phyloP scores from a whole-genome alignment of 2,113 vertebrate species.

The Hymenochirus boettgeri region DNA sequence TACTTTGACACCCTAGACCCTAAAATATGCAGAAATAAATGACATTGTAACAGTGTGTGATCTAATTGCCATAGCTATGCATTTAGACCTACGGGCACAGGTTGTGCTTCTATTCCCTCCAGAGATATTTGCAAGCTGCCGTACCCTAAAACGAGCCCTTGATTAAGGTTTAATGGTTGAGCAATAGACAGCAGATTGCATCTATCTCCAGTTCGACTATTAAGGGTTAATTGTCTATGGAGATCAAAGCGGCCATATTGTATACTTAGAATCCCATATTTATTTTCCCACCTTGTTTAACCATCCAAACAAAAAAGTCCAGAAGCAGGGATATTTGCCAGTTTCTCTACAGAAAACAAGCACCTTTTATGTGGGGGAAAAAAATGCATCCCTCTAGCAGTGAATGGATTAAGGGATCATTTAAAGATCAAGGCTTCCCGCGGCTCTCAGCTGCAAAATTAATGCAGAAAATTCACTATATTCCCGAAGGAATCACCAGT shows the following conservation, averaged over 20 bases:
- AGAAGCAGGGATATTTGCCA: neutral
- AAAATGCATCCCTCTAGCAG: neutral
- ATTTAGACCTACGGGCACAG: no score
- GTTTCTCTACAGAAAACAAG: neutral
- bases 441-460: neutral
- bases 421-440: neutral
- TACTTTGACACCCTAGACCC: no score
- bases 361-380: neutral
- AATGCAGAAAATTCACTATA: neutral
- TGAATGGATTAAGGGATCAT: neutral
- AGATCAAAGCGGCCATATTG: neutral
- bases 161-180: no score
- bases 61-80: no score
- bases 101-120: no score
- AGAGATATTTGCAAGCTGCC: no score
- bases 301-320: neutral
- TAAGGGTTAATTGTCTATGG: neutral
- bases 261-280: neutral
- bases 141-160: no score
- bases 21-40: no score
- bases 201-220: no score
- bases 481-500: neutral
- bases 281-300: no score
- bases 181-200: no score
- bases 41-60: no score